Evolutionary conservation across 2,797 vertebrate species (phyloP).

Genomic region (Rhinella marina): DNA sequence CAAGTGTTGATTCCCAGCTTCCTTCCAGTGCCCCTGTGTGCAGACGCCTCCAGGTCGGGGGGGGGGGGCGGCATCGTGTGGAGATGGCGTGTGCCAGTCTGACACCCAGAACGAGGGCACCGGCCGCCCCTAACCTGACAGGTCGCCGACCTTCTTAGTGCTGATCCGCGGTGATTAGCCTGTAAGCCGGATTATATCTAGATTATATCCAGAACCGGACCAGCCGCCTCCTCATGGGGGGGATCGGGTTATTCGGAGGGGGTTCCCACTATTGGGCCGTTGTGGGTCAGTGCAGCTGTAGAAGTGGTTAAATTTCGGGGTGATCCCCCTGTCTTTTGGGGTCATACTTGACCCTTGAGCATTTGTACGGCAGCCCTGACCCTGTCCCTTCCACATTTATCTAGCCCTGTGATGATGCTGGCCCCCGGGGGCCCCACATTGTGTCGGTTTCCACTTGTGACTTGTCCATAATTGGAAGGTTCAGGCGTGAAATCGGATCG

Average conservation of each 20-base stretch:
- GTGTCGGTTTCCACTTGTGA: background rate
- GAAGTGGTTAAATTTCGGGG: no score
- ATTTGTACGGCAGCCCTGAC: no score
- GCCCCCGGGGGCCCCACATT: background rate
- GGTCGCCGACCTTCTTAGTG: background rate
- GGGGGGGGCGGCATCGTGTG: no score
- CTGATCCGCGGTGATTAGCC: conserved; percentile 44
- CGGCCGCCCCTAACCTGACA: background rate
- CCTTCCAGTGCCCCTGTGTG: background rate
- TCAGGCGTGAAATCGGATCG: conserved; percentile 32
- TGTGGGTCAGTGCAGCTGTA: no score
- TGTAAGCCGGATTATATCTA: background rate
- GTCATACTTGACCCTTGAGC: no score
- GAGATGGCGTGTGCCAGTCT: background rate
- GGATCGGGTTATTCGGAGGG: background rate
- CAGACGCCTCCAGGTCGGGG: background rate
- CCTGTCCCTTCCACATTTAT: background rate
- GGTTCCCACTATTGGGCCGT: no score
- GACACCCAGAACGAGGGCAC: background rate
- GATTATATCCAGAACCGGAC: conserved; percentile 39
- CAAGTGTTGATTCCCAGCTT: background rate
- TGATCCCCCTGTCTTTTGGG: background rate
- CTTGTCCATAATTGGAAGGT: conserved; percentile 33
- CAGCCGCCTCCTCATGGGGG: background rate
- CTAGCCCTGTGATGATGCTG: background rate